A percentile compares a stretch with the other conserved stretches of the same genome.
These are phyloP conservation scores for Condylura cristata DNA, from an alignment of 2,113 vertebrate genomes.

Conservation along the genomic window DNA sequence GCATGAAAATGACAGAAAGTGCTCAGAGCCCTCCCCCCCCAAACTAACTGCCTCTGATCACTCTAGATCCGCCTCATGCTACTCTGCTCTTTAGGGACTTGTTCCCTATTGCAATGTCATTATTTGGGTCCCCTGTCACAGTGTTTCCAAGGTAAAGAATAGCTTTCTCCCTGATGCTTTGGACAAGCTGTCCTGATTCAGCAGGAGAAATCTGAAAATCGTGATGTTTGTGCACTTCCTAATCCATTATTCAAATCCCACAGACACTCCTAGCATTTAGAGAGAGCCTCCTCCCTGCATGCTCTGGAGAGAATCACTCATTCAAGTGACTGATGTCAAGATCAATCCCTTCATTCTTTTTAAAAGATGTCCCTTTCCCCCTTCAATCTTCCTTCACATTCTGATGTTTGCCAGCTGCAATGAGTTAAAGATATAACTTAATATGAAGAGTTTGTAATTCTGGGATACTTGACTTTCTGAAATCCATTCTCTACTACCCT, in stretches of 20 bases:
- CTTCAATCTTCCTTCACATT: neutral
- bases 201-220: slow-evolving; percentile 74
- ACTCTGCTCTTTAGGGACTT: neutral
- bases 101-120: slow-evolving; percentile 39
- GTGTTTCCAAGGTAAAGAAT: slow-evolving; percentile 71
- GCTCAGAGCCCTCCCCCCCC: slow-evolving; percentile 29
- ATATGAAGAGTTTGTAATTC: neutral
- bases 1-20: slow-evolving; percentile 37
- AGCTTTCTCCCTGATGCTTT: slow-evolving; percentile 62
- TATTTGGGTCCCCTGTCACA: slow-evolving; percentile 36
- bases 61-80: neutral
- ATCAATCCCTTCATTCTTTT: slow-evolving; percentile 39
- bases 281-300: neutral
- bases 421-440: slow-evolving; percentile 41
- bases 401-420: neutral
- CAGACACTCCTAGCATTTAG: slow-evolving; percentile 49
- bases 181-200: slow-evolving; percentile 73
- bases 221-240: slow-evolving; percentile 66
- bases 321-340: slow-evolving; percentile 62
- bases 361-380: neutral
- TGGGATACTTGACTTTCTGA: neutral
- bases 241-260: slow-evolving; percentile 78
- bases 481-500: too few relatives aligned
- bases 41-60: slow-evolving; percentile 34
- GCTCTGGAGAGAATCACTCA: slow-evolving; percentile 51